Evolutionary conservation across 2,888 invertebrate species (phyloP), one percentile per base, ranked within the genome.

Genomic region (Aproaerema taeniolella): DNA sequence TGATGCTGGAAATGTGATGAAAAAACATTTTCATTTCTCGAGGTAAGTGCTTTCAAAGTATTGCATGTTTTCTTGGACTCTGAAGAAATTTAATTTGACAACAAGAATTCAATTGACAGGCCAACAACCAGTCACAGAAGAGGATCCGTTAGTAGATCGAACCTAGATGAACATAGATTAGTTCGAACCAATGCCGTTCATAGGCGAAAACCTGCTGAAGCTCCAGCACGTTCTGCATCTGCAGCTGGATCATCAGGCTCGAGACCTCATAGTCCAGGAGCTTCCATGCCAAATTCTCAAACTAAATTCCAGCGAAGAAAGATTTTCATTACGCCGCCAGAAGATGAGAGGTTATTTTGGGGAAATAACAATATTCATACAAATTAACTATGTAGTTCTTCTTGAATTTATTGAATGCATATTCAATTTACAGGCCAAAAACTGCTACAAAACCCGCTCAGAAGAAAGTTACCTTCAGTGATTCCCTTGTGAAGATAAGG

Each of bases 241-340:
- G n/a, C 28, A n/a, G 28, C n/a, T n/a, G 10, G 28, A 28, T 28
- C 28, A 28, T 28, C 28, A 28, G 28, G 28, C 28, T 28, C 28
- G n/a, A 28, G 28, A 28, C 28, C 28, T 28, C 28, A 28, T 28
- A 28, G 7, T 10, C 10, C 28, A 28, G n/a, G n/a, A 28, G 10
- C n/a, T 28, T 28, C 28, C n/a, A 28, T n/a, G 28, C 28, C n/a
- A 28, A 28, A 28, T 28, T 28, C 28, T 28, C 28, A 28, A 10
- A 9, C 28, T 28, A 9, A 10, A 28, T n/a, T 28, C 10, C 28
- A 9, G 28, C 28, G 28, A 28, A 28, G n/a, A 28, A 28, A 28
- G 28, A 28, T 28, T 28, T 9, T 28, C 28, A 28, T 28, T 28
- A n/a, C 28, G n/a, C 28, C 28, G 28, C 28, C 28, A 28, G 28